Percentiles rank a stretch among this genome's conserved stretches.
Conservation (phyloP, 1,140 invertebrate genomes). For the Archivesica marissinica region DNA sequence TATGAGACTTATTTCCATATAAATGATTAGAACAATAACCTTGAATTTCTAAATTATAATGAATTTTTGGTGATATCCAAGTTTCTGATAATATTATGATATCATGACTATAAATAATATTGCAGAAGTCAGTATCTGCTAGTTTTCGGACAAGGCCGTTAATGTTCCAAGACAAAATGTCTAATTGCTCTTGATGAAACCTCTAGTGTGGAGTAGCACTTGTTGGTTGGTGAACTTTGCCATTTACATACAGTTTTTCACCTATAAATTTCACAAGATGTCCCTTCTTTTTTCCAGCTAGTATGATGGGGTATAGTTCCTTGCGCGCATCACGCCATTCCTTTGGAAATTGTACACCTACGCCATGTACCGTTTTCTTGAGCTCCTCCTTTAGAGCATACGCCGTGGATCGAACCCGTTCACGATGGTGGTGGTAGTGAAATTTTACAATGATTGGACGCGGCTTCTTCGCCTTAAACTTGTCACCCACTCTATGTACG, state of each 20-base stretch:
- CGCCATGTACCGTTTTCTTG: neutral
- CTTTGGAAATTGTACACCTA: neutral
- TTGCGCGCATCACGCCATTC: neutral
- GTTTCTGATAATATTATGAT: constrained; percentile 8
- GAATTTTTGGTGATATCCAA: neutral
- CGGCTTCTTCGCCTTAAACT: neutral
- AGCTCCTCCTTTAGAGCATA: neutral
- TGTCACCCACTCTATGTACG: neutral
- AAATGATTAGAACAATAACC: neutral
- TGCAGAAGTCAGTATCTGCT: neutral
- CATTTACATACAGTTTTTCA: neutral
- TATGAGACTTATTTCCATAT: neutral
- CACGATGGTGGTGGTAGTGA: neutral
- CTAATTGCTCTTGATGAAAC: neutral
- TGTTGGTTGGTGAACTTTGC: no score
- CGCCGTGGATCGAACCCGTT: neutral
- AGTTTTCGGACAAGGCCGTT: constrained; percentile 2
- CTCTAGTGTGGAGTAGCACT: neutral
- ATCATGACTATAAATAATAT: neutral
- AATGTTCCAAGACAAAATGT: constrained; percentile 11
- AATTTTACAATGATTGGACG: constrained; percentile 12
- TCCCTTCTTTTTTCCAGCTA: neutral
- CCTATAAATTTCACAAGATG: neutral
- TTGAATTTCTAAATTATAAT: neutral
- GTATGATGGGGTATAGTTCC: neutral